These are phyloP conservation scores for Anagyrus pseudococci DNA, from an alignment of 2,888 invertebrate genomes.

Conservation along the genomic window DNA sequence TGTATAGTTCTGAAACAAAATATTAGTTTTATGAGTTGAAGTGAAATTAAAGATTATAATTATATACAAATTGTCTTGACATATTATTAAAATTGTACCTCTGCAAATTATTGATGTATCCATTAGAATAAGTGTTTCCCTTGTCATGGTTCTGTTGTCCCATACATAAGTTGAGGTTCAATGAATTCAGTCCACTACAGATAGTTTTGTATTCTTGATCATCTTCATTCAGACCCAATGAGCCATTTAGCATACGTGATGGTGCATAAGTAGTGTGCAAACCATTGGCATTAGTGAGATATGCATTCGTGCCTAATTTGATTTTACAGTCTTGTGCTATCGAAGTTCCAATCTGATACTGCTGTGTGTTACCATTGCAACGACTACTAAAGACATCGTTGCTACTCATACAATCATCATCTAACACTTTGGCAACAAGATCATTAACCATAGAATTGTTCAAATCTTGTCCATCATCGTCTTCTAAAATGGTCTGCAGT, in stretches of 20 bases:
- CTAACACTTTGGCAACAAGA: conserved; percentile 71
- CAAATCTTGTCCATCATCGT: conserved; percentile 57
- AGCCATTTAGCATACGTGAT: conserved; percentile 22
- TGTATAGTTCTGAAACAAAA: conserved; percentile 26
- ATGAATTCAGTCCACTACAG: conserved; percentile 48
- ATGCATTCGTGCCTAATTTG: conserved; percentile 29
- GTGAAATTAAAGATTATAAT: no score
- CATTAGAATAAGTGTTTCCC: conserved; percentile 46
- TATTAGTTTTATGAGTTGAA: no score
- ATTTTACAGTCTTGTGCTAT: conserved; percentile 34
- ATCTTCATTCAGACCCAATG: conserved; percentile 40
- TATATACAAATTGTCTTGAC: background rate
- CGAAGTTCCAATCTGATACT: conserved; percentile 39
- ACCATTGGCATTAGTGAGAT: conserved; percentile 33
- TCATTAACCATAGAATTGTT: conserved; percentile 71
- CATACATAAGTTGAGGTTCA: conserved; percentile 47
- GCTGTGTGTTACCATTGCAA: conserved; percentile 48
- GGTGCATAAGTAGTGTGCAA: conserved; percentile 30
- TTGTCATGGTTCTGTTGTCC: conserved; percentile 44
- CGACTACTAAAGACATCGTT: conserved; percentile 48
- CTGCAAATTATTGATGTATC: conserved; percentile 41
- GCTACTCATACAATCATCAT: conserved; percentile 64
- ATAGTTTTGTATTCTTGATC: conserved; percentile 49
- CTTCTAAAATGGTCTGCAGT: conserved; percentile 54
- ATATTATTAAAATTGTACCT: conserved; percentile 23